These are phyloP conservation scores for Falco concolor DNA, from an alignment of 2,797 vertebrate genomes.

Conservation along the genomic window DNA sequence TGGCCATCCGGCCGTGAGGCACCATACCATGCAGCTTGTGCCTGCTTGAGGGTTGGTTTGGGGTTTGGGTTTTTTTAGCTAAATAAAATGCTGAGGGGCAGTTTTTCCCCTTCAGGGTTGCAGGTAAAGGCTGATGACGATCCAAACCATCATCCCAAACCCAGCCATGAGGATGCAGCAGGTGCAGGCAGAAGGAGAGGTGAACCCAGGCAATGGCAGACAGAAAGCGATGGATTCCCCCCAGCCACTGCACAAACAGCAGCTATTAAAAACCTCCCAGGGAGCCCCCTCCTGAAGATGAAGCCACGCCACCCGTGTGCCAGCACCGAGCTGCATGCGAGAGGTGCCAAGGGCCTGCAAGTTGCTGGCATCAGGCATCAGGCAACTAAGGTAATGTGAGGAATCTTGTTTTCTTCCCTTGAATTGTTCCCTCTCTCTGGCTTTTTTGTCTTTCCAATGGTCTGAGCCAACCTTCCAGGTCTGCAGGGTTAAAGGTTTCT, in stretches of 20 bases:
- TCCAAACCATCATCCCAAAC: not conserved
- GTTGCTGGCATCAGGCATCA: not conserved
- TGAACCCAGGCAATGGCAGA: constrained; percentile 14
- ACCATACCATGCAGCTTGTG: fast-evolving
- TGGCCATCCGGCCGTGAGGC: fast-evolving
- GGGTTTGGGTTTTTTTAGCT: not conserved
- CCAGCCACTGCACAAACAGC: constrained; percentile 10
- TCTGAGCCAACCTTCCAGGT: not conserved
- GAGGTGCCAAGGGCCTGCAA: not conserved
- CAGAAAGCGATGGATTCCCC: not conserved
- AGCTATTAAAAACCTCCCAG: constrained; percentile 47
- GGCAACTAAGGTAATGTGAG: constrained; percentile 30
- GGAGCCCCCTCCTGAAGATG: constrained; percentile 30
- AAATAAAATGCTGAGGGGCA: not conserved
- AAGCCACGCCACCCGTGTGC: not conserved
- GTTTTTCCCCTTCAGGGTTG: not conserved
- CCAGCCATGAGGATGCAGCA: not conserved
- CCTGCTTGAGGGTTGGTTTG: not conserved
- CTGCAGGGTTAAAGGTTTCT: not conserved
- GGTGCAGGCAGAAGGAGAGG: constrained; percentile 13
- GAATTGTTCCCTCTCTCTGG: not conserved
- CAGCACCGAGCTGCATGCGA: not conserved
- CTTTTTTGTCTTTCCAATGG: not conserved
- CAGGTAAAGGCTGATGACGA: constrained; percentile 8
- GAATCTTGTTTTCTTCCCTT: constrained; percentile 30